Percentiles rank a stretch among this genome's conserved stretches.
Conservation (phyloP, 2,888 invertebrate species). For the Ashinkailepas kermadecensis region DNA sequence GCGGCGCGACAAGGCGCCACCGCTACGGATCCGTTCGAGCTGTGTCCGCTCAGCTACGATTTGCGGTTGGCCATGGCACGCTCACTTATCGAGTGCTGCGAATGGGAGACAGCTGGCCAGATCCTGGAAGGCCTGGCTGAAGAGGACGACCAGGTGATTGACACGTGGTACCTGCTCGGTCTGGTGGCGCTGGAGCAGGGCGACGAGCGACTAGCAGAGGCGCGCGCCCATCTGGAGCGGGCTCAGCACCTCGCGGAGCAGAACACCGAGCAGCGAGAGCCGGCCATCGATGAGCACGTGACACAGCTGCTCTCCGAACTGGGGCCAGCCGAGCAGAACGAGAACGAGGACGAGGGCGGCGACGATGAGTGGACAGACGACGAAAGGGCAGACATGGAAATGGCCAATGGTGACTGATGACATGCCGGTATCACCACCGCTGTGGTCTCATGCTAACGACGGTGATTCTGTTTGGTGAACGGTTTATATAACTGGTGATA, state of each 20-base stretch:
- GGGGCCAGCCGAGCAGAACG: not conserved
- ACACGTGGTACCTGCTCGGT: conserved; percentile 46
- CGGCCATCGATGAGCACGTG: not conserved
- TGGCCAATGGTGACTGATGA: not conserved
- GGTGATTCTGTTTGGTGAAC: too few relatives aligned
- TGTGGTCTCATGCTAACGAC: too few relatives aligned
- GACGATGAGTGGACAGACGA: not conserved
- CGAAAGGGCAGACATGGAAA: not conserved
- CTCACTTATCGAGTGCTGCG: conserved; percentile 43
- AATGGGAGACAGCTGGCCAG: conserved; percentile 42
- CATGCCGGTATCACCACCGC: too few relatives aligned
- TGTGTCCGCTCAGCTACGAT: conserved; percentile 39
- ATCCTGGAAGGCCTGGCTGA: conserved; percentile 43
- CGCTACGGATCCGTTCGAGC: conserved; percentile 38
- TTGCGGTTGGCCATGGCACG: conserved; percentile 41
- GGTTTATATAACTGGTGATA: too few relatives aligned
- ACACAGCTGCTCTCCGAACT: not conserved
- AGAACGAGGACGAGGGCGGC: not conserved
- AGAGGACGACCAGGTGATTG: conserved; percentile 44
- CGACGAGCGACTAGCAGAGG: conserved; percentile 19
- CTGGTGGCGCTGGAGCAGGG: conserved; percentile 42
- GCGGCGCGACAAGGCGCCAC: conserved; percentile 35
- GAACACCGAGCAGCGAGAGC: not conserved
- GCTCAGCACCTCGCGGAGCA: not conserved
- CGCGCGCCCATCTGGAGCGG: not conserved